Conservation (phyloP, 2,888 invertebrate species). For the Drosophila pullipes region DNA sequence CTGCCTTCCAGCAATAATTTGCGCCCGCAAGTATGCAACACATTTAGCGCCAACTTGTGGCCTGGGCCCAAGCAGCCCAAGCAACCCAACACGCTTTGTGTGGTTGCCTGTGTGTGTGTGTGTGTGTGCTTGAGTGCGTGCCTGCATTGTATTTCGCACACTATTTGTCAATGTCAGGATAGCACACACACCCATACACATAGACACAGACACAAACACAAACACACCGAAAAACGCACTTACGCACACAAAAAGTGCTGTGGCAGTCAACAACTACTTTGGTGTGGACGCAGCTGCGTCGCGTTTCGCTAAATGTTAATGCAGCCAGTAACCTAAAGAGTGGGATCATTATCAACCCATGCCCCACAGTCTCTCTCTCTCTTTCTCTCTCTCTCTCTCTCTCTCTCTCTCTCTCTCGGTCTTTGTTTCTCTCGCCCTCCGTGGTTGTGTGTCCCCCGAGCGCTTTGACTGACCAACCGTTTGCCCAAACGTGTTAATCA, state of each 20-base stretch:
- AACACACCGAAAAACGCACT: conserved; percentile 8
- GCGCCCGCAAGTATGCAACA: conserved; percentile 77
- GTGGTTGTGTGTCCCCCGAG: neutral
- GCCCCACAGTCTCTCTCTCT: neutral
- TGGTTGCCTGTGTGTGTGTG: neutral
- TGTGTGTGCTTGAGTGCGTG: conserved; percentile 13
- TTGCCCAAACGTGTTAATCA: conserved; percentile 66
- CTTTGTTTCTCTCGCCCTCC: neutral
- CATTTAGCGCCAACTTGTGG: conserved; percentile 64
- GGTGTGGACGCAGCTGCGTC: conserved; percentile 42
- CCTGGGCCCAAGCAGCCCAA: conserved; percentile 8
- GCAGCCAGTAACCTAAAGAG: conserved; percentile 39
- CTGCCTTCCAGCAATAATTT: conserved; percentile 71
- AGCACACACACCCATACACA: conserved; percentile 15
- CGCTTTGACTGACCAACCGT: conserved; percentile 27
- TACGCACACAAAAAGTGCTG: conserved; percentile 23
- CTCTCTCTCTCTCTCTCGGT: too few species aligned
- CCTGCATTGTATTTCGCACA: conserved; percentile 72
- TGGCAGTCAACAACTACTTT: conserved; percentile 53
- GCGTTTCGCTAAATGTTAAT: conserved; percentile 59
- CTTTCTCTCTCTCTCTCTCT: neutral
- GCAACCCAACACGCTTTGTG: neutral
- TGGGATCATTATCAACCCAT: conserved; percentile 12
- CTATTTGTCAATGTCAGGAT: conserved; percentile 76
- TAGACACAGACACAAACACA: conserved; percentile 2